Evolutionary conservation across 2,113 vertebrate species (phyloP).

Genomic region (Murina feae): DNA sequence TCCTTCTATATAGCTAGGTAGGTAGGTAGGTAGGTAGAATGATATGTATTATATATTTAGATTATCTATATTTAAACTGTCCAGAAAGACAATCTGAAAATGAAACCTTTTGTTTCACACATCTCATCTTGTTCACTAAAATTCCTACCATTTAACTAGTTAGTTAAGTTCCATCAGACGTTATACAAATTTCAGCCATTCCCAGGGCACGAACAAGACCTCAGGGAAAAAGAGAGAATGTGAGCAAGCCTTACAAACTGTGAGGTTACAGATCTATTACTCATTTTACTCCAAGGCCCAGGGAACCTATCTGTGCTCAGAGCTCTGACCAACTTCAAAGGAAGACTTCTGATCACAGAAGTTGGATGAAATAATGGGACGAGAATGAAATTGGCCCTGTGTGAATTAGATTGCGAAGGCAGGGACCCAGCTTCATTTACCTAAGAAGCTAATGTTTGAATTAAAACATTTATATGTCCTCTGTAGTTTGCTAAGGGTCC

Average conservation of each 20-base stretch:
- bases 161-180: background rate
- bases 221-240: background rate
- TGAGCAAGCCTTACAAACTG: background rate
- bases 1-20: background rate
- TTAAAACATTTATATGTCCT: constrained; percentile 64
- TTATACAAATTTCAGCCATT: constrained; percentile 3
- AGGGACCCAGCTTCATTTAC: constrained; percentile 64
- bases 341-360: constrained; percentile 61
- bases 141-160: background rate
- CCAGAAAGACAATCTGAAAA: background rate
- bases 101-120: background rate
- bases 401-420: constrained; percentile 72
- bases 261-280: constrained; percentile 63
- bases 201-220: background rate
- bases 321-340: constrained; percentile 70
- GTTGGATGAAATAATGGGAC: constrained; percentile 52
- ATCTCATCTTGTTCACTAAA: background rate
- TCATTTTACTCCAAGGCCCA: constrained; percentile 67
- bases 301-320: constrained; percentile 59
- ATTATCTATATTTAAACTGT: background rate
- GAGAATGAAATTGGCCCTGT: constrained; percentile 64
- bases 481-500: constrained; percentile 40
- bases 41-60: background rate
- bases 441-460: constrained; percentile 63
- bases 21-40: background rate